A percentile compares a stretch with the other conserved stretches of the same genome.
These are phyloP conservation scores for Brenthis ino DNA, from an alignment of 2,888 invertebrate genomes.

Conservation along the genomic window DNA sequence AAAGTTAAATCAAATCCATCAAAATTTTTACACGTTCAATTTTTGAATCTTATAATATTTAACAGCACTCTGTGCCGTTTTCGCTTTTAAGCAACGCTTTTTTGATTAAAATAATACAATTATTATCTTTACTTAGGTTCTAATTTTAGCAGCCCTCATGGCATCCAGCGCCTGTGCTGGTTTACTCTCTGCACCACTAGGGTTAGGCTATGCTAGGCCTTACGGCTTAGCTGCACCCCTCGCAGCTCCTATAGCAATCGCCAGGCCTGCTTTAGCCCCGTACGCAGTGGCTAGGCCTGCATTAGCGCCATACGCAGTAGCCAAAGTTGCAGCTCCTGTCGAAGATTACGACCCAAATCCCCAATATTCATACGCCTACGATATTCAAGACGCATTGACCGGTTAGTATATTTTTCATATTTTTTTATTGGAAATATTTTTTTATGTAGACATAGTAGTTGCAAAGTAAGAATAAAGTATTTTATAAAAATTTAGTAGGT, in stretches of 20 bases:
- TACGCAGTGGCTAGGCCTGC: constrained; percentile 58
- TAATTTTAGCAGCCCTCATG: constrained; percentile 61
- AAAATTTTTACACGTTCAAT: too few relatives aligned
- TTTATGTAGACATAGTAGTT: too few relatives aligned
- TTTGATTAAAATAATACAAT: too few relatives aligned
- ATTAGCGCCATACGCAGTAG: constrained; percentile 52
- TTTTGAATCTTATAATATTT: too few relatives aligned
- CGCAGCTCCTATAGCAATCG: constrained; percentile 49
- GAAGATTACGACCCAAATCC: constrained; percentile 84
- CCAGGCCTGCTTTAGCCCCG: constrained; percentile 38
- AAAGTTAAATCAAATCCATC: too few relatives aligned
- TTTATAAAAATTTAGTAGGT: too few relatives aligned
- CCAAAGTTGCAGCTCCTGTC: constrained; percentile 69
- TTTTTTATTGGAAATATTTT: not conserved
- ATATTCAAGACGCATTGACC: constrained; percentile 85
- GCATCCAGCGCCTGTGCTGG: constrained; percentile 59
- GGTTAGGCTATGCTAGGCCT: constrained; percentile 59
- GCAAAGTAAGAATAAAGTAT: too few relatives aligned
- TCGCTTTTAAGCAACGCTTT: too few relatives aligned
- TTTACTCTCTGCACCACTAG: constrained; percentile 57
- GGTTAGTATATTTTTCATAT: constrained; percentile 65
- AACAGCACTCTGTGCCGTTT: too few relatives aligned
- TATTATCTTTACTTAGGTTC: constrained; percentile 49
- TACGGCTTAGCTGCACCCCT: constrained; percentile 48
- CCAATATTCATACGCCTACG: constrained; percentile 86